phyloP scores from a whole-genome alignment of 35 echinoderm and acorn worm genomes.

The Holothuria glaberrima region DNA sequence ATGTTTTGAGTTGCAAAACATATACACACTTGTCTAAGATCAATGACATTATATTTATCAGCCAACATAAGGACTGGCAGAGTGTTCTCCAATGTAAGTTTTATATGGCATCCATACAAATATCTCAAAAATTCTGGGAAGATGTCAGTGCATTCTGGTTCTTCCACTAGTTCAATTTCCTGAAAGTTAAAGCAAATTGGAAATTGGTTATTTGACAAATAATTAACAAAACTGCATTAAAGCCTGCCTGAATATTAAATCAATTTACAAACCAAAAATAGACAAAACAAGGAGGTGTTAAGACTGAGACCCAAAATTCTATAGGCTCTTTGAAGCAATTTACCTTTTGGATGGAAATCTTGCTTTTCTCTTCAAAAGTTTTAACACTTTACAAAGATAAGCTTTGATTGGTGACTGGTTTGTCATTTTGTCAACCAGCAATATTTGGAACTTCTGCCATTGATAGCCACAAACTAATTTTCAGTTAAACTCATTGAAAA shows the following conservation, averaged over 20 bases:
- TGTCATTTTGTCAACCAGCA: too few relatives aligned
- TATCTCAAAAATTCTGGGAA: slow-evolving; percentile 88
- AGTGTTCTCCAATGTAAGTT: slow-evolving; percentile 83
- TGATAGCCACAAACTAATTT: too few relatives aligned
- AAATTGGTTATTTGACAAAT: background rate
- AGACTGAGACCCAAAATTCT: too few relatives aligned
- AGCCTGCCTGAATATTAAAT: background rate
- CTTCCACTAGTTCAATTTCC: slow-evolving; percentile 98
- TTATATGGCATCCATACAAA: slow-evolving; percentile 89
- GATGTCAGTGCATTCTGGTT: slow-evolving; percentile 84
- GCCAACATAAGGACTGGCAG: slow-evolving; percentile 93
- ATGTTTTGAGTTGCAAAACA: slow-evolving; percentile 85
- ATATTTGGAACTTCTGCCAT: too few relatives aligned
- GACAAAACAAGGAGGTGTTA: too few relatives aligned
- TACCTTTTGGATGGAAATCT: too few relatives aligned
- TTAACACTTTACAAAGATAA: too few relatives aligned
- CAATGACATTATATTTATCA: slow-evolving; percentile 92
- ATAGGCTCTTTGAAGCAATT: too few relatives aligned
- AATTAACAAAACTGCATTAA: background rate
- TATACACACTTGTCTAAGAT: slow-evolving; percentile 83
- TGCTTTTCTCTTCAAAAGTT: too few relatives aligned
- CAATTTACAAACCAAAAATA: too few relatives aligned
- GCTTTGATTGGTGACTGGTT: too few relatives aligned
- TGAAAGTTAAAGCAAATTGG: slow-evolving; percentile 42
- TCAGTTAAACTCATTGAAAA: too few relatives aligned